phyloP scores from a whole-genome alignment of 2,797 vertebrate genomes.

The Leptodactylus fallax region DNA sequence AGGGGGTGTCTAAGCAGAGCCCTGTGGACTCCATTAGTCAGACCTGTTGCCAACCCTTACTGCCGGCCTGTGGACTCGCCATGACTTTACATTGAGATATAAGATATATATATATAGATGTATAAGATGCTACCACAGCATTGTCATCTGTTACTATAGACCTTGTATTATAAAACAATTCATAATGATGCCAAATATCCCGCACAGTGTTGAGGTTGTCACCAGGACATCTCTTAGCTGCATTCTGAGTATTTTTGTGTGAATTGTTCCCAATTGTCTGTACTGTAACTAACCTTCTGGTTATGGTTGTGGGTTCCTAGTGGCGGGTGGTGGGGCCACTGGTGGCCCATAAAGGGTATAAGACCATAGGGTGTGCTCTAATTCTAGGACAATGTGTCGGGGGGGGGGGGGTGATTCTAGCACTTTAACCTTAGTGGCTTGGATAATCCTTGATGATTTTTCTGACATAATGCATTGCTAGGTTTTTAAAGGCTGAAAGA shows the following conservation, averaged over 20 bases:
- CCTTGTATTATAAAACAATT: neutral
- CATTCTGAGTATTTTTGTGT: neutral
- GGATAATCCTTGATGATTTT: slow-evolving; percentile 68
- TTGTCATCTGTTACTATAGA: neutral
- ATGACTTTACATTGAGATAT: no score
- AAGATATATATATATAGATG: no score
- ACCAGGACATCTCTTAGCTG: neutral
- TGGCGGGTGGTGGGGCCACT: neutral
- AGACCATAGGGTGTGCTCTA: neutral
- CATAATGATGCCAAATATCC: neutral
- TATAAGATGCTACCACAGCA: neutral
- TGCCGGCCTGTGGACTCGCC: no score
- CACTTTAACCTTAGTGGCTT: slow-evolving; percentile 74
- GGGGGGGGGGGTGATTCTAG: slow-evolving; percentile 68
- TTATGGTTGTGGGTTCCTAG: neutral
- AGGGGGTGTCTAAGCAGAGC: neutral
- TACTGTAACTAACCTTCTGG: neutral
- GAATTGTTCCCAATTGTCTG: neutral
- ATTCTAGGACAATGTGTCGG: neutral
- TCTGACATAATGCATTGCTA: slow-evolving; percentile 68
- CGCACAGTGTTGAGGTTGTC: neutral
- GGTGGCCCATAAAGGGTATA: neutral
- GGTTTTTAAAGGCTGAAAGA: slow-evolving; percentile 72
- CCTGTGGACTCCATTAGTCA: neutral
- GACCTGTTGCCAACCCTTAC: no score